Evolutionary conservation across 2,888 invertebrate species (phyloP).

Genomic region (Augiades crinisus): DNA sequence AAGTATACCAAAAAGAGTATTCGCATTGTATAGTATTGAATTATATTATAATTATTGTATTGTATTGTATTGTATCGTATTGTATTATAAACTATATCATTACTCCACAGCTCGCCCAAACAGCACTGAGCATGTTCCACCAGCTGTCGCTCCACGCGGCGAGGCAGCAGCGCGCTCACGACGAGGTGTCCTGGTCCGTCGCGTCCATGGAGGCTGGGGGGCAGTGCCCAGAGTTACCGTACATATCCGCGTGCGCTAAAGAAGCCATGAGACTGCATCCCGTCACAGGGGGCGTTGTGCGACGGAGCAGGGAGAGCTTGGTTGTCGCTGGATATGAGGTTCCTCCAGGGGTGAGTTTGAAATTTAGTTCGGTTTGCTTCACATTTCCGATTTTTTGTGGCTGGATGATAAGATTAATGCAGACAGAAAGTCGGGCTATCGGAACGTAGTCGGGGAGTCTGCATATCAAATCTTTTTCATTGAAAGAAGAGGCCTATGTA

Average conservation of each 20-base stretch:
- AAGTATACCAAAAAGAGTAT: too few species aligned
- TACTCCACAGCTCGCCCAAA: conserved; percentile 61
- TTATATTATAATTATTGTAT: too few species aligned
- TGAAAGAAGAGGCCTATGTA: too few species aligned
- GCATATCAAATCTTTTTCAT: too few species aligned
- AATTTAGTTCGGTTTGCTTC: too few species aligned
- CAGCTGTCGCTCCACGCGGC: conserved; percentile 70
- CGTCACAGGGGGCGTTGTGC: conserved; percentile 65
- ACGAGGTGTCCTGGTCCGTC: conserved; percentile 60
- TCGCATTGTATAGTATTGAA: too few species aligned
- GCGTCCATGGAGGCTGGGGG: conserved; percentile 54
- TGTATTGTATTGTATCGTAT: too few species aligned
- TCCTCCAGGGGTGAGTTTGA: conserved; percentile 63
- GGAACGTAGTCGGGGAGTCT: too few species aligned
- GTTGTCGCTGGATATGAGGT: conserved; percentile 63
- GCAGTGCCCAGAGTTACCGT: conserved; percentile 47
- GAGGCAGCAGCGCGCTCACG: conserved; percentile 66
- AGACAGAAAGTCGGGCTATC: too few species aligned
- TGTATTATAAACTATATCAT: too few species aligned
- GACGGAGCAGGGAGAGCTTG: conserved; percentile 52
- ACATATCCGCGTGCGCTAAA: conserved; percentile 54
- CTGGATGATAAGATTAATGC: too few species aligned
- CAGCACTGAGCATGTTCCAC: conserved; percentile 66
- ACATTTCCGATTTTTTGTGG: too few species aligned
- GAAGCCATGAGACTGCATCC: conserved; percentile 69